Evolutionary conservation across 2,888 invertebrate genomes (phyloP), one percentile per base, ranked within the genome.

Genomic region (Tethea ocularis): DNA sequence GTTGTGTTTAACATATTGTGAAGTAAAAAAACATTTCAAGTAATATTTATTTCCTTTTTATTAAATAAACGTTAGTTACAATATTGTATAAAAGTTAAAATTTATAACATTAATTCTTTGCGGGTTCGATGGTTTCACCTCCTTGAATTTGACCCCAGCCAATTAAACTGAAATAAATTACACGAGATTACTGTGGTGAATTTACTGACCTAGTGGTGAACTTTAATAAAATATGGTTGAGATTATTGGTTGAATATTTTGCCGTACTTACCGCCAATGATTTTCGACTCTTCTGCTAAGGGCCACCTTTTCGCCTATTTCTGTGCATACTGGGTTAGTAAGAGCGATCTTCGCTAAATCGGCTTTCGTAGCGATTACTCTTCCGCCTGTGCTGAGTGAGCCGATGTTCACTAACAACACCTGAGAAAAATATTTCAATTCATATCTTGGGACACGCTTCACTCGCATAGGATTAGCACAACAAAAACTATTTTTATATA

Each of bases 111-210:
- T 88, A 93, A 75, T 94, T 94, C 69, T 93, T 91, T 51, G 94
- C 91, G 20, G 99, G 99, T 80, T 97, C 97, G 81, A 99, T 98
- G 74, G 98, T 98, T 84, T 97, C 97, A 74, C 99, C 99, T 84
- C 98, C 97, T 89, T 98, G 96, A 90, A 99, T 99, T 90, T 99
- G 98, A 74, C 99, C 99, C 99, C 99, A 99, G 74, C 99, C 99
- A 86, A 99, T 99, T 84, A 99, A 96, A 89, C 97, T 97, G 94
- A 29, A 94, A 94, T 68, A 69, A 64, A 72, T 69, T 64, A 65
- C n/a, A 61, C 56, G 56, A 33, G 22, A 36, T 26, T 56, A 29
- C 23, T 46, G 20, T 2, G 20, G 17, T 10, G 46, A 8, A 1
- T 7, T 38, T 2, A 15, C 15, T n/a, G n/a, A n/a, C n/a, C n/a